Base-by-base conservation (phyloP, 2,797 vertebrate genomes). In the Tenualosa ilisha region DNA sequence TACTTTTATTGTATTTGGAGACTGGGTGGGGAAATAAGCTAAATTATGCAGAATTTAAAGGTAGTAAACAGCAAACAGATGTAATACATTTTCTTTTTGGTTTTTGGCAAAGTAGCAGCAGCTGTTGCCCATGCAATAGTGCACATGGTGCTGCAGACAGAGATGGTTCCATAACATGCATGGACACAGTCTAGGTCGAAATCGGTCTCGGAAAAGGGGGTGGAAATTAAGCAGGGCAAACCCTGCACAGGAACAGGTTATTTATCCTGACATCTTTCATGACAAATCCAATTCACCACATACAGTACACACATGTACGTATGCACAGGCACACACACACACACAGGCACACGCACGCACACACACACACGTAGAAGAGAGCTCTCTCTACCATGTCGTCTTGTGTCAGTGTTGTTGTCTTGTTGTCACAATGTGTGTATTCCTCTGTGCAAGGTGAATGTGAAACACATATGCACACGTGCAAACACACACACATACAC, bases 261-360 rank as follows among this genome's bases (percentile, higher is more conserved):
- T 97, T 96, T 96, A 96, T 95, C 96, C 94, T 97, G 96, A 97
- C 96, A 97, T 96, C 96, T 96, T 96, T 97, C 96, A 97, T 92
- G 95, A 96, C 95, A 96, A 97, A 97, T 97, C 96, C 96, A 96
- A 97, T 97, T 96, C 72, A 46, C 72, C 72, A 79, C 72, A 79
- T 46, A 79, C 72, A 46, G 37, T 7, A 46, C 72, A 46, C 72
- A 46, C 37, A 79, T 5, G 11, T 5, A 31, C 13, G 8, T 7
- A 26, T 22, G 11, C 24, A 15, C 65, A 72, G 11, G 6, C 65
- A 72, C 65, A 72, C 26, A 72, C 26, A 37, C 8, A 31, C 9
- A 68, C 9, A 37, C 31, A 5, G 6, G 15, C 17, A 79, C 17
- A 43, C 68, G 20, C 37, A 43, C 72, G 46, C 72, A 43, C 72